A percentile compares a stretch with the other conserved stretches of the same genome.
These are phyloP conservation scores for Steromphala cineraria DNA, from an alignment of 2,888 invertebrate genomes.

Conservation along the genomic window DNA sequence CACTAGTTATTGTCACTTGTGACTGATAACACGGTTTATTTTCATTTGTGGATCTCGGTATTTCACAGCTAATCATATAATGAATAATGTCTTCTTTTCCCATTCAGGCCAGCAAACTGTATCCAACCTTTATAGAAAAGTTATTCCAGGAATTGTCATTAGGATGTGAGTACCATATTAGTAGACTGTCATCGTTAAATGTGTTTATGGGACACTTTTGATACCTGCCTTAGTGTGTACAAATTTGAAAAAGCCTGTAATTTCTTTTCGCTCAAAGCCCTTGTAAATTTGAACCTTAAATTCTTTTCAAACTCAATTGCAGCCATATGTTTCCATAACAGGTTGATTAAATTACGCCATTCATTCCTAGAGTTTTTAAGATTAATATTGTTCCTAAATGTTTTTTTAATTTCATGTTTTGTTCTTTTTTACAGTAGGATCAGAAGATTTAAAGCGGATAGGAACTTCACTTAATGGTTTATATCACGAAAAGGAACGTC, in stretches of 20 bases:
- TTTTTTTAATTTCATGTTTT: neutral
- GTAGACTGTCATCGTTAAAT: neutral
- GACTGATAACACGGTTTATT: too few species aligned
- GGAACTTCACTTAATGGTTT: constrained; percentile 89
- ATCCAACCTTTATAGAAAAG: constrained; percentile 83
- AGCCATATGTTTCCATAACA: too few species aligned
- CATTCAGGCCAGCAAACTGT: constrained; percentile 69
- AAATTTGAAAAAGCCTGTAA: too few species aligned
- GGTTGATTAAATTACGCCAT: too few species aligned
- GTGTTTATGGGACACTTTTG: neutral
- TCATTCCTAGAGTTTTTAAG: too few species aligned
- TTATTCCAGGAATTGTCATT: constrained; percentile 77
- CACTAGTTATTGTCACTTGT: too few species aligned
- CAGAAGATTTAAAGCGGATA: constrained; percentile 88
- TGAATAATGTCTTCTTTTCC: neutral
- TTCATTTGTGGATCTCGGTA: too few species aligned
- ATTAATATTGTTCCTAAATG: neutral
- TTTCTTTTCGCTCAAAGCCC: too few species aligned
- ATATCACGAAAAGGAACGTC: constrained; percentile 90
- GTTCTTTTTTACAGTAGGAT: constrained; percentile 81
- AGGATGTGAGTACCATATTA: constrained; percentile 67
- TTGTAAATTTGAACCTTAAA: too few species aligned
- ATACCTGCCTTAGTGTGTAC: neutral
- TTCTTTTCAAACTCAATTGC: too few species aligned
- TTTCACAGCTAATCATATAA: neutral